Percentiles rank a stretch among this genome's conserved stretches.
These are phyloP conservation scores for Drosophila pseudotakahashii DNA, from an alignment of 2,888 invertebrate species.

Conservation along the genomic window DNA sequence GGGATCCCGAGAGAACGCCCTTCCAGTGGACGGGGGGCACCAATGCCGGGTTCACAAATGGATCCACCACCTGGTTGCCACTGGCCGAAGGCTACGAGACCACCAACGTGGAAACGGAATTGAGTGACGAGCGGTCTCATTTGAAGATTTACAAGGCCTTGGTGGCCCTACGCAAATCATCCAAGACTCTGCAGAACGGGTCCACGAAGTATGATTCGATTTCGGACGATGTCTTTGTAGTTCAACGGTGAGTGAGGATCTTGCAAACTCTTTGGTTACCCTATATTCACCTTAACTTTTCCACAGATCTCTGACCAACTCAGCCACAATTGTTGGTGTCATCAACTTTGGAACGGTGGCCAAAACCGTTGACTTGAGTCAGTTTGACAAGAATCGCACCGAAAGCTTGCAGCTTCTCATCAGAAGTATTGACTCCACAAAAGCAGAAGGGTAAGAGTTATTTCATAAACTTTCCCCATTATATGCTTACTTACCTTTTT, in stretches of 20 bases:
- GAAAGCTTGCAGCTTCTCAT: conserved; percentile 41
- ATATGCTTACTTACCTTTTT: no score
- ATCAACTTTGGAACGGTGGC: conserved; percentile 64
- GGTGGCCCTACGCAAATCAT: conserved; percentile 82
- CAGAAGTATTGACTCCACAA: conserved; percentile 50
- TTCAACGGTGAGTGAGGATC: conserved; percentile 63
- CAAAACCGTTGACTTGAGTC: conserved; percentile 43
- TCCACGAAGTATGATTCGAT: conserved; percentile 64
- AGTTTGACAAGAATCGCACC: conserved; percentile 53
- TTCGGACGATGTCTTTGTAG: conserved; percentile 59
- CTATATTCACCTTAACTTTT: not conserved
- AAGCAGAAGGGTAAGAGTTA: conserved; percentile 48
- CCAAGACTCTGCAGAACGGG: conserved; percentile 70
- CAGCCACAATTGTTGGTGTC: conserved; percentile 58
- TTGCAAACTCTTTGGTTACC: accelerated
- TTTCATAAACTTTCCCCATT: accelerated
- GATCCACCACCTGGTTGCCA: conserved; percentile 80
- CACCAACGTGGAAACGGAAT: conserved; percentile 86
- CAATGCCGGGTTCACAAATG: conserved; percentile 83
- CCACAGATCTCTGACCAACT: conserved; percentile 47
- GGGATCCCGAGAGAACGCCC: conserved; percentile 88
- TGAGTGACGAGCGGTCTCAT: conserved; percentile 85
- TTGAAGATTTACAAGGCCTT: conserved; percentile 87
- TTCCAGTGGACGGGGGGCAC: conserved; percentile 86
- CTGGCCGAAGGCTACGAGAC: conserved; percentile 86